A percentile compares a stretch with the other conserved stretches of the same genome.
phyloP scores from a whole-genome alignment of 2,113 vertebrate genomes.

The Cyanistes caeruleus region DNA sequence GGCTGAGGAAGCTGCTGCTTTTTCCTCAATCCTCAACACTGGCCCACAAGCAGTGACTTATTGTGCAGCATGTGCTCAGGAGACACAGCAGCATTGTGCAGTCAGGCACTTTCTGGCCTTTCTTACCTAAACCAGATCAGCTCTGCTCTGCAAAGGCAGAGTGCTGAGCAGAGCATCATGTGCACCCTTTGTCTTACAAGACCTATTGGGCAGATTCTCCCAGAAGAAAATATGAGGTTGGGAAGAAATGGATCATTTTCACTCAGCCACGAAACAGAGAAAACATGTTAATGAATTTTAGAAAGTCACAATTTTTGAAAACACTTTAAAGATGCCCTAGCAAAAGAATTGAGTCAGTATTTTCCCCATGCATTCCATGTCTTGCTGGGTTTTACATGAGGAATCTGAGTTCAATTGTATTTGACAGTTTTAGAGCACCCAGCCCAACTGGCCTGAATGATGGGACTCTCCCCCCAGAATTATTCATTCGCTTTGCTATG shows the following conservation, averaged over 20 bases:
- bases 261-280: neutral
- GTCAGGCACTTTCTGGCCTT: neutral
- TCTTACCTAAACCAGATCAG: neutral
- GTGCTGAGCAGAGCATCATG: neutral
- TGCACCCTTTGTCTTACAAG: neutral
- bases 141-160: neutral
- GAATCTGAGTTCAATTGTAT: neutral
- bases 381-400: neutral
- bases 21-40: neutral
- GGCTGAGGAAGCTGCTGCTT: neutral
- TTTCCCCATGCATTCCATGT: neutral
- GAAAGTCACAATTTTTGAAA: neutral
- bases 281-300: neutral
- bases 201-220: neutral
- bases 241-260: neutral
- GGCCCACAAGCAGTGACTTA: neutral
- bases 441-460: neutral
- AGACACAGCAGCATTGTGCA: neutral
- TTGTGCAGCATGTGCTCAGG: neutral
- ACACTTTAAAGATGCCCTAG: neutral
- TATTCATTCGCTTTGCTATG: neutral
- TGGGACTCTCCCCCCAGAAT: neutral
- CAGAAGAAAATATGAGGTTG: neutral
- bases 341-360: neutral
- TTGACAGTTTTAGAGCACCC: slow-evolving; percentile 21